Evolutionary conservation across 2,888 invertebrate species (phyloP).

Genomic region (Rhingia campestris): DNA sequence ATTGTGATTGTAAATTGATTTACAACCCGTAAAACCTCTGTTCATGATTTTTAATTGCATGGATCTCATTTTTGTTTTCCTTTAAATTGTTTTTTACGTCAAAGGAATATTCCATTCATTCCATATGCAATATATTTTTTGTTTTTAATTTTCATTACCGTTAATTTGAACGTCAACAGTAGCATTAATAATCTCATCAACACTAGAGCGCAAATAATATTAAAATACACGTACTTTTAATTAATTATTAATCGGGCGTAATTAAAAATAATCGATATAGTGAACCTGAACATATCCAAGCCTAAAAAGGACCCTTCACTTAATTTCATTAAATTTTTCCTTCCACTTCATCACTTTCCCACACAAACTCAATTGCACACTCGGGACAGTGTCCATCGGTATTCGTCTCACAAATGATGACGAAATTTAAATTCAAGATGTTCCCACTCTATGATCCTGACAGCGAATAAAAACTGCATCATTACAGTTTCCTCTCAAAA

Average conservation of each 20-base stretch:
- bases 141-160: slow-evolving; percentile 25
- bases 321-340: not conserved
- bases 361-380: slow-evolving; percentile 1
- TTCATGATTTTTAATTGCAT: too few relatives aligned
- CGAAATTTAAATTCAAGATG: slow-evolving; percentile 11
- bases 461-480: slow-evolving; percentile 18
- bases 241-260: slow-evolving; percentile 6
- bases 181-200: not conserved
- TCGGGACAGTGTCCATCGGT: slow-evolving; percentile 4
- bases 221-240: slow-evolving; percentile 12
- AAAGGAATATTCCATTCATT: not conserved
- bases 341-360: not conserved
- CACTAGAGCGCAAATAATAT: not conserved
- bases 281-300: not conserved
- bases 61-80: not conserved
- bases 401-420: slow-evolving; percentile 21
- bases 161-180: slow-evolving; percentile 4
- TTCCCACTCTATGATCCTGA: slow-evolving; percentile 5
- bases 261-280: slow-evolving; percentile 23
- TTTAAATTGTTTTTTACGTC: slow-evolving; percentile 2
- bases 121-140: not conserved
- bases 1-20: too few relatives aligned
- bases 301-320: not conserved
- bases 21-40: too few relatives aligned
- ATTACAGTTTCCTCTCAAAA: slow-evolving; percentile 2